phyloP scores from a whole-genome alignment of 2,888 invertebrate species.

The Amphipyra tragopoginis region DNA sequence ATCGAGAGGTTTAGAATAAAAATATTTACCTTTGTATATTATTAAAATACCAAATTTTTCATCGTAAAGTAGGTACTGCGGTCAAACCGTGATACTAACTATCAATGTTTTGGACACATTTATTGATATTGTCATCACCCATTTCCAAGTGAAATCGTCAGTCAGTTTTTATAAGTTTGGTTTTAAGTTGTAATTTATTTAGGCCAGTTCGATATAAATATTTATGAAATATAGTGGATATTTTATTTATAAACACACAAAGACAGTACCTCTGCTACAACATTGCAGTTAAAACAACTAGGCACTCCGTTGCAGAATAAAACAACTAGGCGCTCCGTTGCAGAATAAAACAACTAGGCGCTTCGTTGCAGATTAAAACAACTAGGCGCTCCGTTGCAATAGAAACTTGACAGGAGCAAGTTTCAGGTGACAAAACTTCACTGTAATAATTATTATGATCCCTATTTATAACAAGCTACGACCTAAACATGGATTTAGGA shows the following conservation, averaged over 20 bases:
- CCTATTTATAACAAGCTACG: too few relatives aligned
- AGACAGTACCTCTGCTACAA: background rate
- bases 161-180: slow-evolving; percentile 72
- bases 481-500: too few relatives aligned
- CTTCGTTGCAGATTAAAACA: too few relatives aligned
- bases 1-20: slow-evolving; percentile 54
- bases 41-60: slow-evolving; percentile 57
- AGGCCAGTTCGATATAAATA: slow-evolving; percentile 84
- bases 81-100: slow-evolving; percentile 69
- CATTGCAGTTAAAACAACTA: background rate
- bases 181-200: slow-evolving; percentile 79
- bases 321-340: background rate
- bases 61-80: slow-evolving; percentile 57
- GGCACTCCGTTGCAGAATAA: too few relatives aligned
- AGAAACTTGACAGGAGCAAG: too few relatives aligned
- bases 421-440: too few relatives aligned
- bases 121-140: slow-evolving; percentile 38
- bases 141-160: slow-evolving; percentile 62
- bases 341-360: too few relatives aligned
- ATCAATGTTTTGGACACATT: slow-evolving; percentile 42
- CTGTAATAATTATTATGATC: too few relatives aligned
- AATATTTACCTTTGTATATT: slow-evolving; percentile 44
- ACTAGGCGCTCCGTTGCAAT: too few relatives aligned
- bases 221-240: slow-evolving; percentile 67
- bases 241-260: slow-evolving; percentile 49